Conservation (phyloP, 37 sponge, comb jelly and placozoan genomes). For the Hormiphora californensis region DNA sequence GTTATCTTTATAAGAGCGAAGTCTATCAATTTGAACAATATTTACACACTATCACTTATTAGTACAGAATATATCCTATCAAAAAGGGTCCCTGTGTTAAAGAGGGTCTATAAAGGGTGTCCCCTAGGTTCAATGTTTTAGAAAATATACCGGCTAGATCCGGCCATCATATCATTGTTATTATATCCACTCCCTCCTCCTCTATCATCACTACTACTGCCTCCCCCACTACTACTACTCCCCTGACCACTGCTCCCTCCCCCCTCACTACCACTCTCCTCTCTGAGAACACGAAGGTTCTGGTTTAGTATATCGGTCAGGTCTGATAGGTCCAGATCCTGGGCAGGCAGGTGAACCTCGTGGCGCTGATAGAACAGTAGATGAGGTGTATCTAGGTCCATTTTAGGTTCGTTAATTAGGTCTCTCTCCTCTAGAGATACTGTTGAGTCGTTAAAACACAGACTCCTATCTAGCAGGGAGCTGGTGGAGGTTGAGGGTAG, state of each 20-base stretch:
- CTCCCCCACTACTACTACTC: not conserved
- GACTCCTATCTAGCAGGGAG: not conserved
- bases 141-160: slow-evolving; percentile 31
- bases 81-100: too few relatives aligned
- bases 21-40: too few relatives aligned
- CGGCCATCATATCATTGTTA: not conserved
- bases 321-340: slow-evolving; percentile 4
- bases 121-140: not conserved
- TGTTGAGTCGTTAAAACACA: slow-evolving; percentile 7
- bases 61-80: too few relatives aligned
- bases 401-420: not conserved
- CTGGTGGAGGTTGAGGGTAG: slow-evolving; percentile 11
- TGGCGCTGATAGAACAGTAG: slow-evolving; percentile 16
- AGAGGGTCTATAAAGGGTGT: too few relatives aligned
- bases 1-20: too few relatives aligned
- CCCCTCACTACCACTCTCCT: not conserved
- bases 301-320: not conserved
- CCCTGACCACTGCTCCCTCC: not conserved
- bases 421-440: not conserved
- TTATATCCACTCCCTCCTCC: not conserved
- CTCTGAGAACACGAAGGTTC: slow-evolving; percentile 4
- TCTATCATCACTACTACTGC: not conserved
- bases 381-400: not conserved
- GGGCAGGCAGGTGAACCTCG: not conserved
- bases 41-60: too few relatives aligned